Evolutionary conservation across 2,888 invertebrate species (phyloP).

Genomic region (Deroplatys truncata): DNA sequence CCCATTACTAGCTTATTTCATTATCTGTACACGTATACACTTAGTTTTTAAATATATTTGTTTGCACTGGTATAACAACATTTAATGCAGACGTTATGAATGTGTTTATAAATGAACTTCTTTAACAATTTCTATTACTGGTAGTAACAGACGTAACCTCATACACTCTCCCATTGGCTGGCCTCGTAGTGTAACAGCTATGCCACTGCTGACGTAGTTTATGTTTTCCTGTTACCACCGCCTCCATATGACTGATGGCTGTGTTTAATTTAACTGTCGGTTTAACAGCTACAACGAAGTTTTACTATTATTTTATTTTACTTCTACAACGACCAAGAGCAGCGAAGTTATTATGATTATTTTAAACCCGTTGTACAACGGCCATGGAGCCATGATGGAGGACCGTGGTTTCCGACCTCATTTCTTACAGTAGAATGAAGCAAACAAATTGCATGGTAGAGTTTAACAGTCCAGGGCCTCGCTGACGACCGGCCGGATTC

Average conservation of each 20-base stretch:
- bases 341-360: not conserved
- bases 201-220: not conserved
- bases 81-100: no score
- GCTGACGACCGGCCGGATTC: not conserved
- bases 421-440: conserved; percentile 6
- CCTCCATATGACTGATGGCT: not conserved
- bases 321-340: not conserved
- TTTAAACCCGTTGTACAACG: not conserved
- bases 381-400: not conserved
- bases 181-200: not conserved
- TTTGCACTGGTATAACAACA: no score
- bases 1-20: no score
- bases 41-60: no score
- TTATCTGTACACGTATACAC: no score
- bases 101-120: no score
- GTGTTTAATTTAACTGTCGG: conserved; percentile 14
- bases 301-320: conserved; percentile 5
- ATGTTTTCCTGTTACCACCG: conserved; percentile 5
- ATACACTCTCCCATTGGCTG: not conserved
- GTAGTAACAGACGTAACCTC: no score
- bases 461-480: not conserved
- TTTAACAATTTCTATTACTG: no score
- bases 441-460: not conserved
- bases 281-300: conserved; percentile 2
- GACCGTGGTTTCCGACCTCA: conserved; percentile 1